Evolutionary conservation across 2,888 invertebrate species (phyloP).

Genomic region (Ellobium chinense): DNA sequence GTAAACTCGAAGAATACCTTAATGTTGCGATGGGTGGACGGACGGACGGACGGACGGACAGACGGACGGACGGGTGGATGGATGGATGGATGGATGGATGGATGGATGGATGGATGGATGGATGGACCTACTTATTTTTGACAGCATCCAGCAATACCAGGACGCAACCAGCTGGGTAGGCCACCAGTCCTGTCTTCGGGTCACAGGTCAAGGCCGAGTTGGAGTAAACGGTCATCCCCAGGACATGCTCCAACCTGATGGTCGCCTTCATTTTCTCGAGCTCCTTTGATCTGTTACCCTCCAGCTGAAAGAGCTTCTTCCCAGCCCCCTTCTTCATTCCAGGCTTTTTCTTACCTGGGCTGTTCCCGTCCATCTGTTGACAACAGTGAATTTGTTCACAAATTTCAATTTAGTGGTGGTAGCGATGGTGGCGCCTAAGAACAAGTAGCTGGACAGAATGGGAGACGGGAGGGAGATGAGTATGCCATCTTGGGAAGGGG

Average conservation of each 20-base stretch:
- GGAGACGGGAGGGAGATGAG: no score
- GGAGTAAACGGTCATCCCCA: conserved; percentile 41
- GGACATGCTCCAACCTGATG: conserved; percentile 34
- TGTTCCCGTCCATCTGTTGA: conserved; percentile 30
- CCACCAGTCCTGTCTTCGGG: conserved; percentile 35
- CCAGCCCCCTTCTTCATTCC: background rate
- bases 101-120: background rate
- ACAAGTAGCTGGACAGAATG: no score
- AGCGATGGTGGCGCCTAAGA: background rate
- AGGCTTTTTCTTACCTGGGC: background rate
- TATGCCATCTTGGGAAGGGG: no score
- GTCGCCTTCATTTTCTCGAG: background rate
- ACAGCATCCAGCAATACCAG: conserved; percentile 37
- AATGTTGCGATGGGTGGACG: no score
- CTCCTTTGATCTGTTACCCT: conserved; percentile 13
- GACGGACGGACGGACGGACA: background rate
- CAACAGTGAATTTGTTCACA: background rate
- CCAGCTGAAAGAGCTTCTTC: background rate
- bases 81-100: background rate
- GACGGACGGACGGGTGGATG: background rate
- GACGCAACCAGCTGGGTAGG: conserved; percentile 41
- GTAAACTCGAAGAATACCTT: no score
- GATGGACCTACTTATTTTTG: conserved; percentile 42
- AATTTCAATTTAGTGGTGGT: background rate
- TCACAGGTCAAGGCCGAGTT: conserved; percentile 42